These are phyloP conservation scores for Fissipunctia ypsillon DNA, from an alignment of 2,888 invertebrate genomes.

Conservation along the genomic window DNA sequence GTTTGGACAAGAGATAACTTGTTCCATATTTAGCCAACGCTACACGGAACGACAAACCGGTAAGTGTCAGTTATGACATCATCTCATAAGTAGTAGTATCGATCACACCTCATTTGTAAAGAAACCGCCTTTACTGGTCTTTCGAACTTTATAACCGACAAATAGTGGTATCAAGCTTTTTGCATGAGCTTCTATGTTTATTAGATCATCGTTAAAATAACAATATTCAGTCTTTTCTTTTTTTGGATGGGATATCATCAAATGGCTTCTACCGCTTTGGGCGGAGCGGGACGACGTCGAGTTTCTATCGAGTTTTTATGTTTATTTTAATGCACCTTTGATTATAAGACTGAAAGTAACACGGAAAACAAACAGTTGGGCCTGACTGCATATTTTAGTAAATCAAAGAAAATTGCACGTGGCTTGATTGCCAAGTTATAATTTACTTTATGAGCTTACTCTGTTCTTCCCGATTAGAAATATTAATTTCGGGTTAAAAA, in stretches of 20 bases:
- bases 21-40: slow-evolving; percentile 16
- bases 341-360: background rate
- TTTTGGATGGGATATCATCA: too few species aligned
- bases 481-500: background rate
- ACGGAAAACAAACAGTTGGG: background rate
- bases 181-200: background rate
- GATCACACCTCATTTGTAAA: slow-evolving; percentile 50
- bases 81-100: slow-evolving; percentile 32
- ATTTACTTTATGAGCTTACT: background rate
- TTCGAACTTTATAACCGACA: slow-evolving; percentile 36
- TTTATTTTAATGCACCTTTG: background rate
- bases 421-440: background rate
- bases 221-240: background rate
- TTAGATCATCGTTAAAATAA: slow-evolving; percentile 13
- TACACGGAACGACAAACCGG: slow-evolving; percentile 24
- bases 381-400: too few species aligned
- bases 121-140: slow-evolving; percentile 55
- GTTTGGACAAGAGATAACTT: background rate
- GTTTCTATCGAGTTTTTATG: background rate
- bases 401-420: background rate
- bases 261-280: too few species aligned
- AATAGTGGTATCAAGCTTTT: background rate
- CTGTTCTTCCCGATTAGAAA: background rate
- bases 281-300: too few species aligned
- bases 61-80: slow-evolving; percentile 49